Base-by-base conservation (phyloP, 2,113 vertebrate species). In the Ranitomeya imitator region DNA sequence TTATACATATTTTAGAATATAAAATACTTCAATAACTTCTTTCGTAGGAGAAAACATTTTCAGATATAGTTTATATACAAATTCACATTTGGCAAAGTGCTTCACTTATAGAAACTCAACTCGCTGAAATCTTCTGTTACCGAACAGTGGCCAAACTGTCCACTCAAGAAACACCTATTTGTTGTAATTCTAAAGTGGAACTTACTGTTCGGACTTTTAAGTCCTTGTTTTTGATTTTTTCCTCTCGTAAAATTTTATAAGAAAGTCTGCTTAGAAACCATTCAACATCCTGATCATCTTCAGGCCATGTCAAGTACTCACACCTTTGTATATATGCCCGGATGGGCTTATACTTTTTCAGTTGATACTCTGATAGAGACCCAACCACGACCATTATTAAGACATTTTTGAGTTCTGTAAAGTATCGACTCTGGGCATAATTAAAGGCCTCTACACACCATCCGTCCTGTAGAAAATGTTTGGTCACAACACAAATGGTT, bases 361-460 rank as follows among this genome's bases (percentile, higher is more conserved):
- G 91, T 60, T 96, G 96, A 92, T 96, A 97, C 0, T 92, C 95
- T 26, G 96, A 93, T 90, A 99, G 94, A 59, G 95, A 95, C 0
- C 96, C 98, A 0, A 97, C 96, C 45, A 98, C 94, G 60, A 99
- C 90, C 95, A 99, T 85, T 5, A 98, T 91, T 63, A 98, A 94
- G 52, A 94, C 54, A 0, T 96, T 92, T 0, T 83, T 94, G 37
- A 97, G 90, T 61, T 97, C 95, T 18, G 93, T 92, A 1, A 96
- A 91, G 88, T 96, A 96, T 86, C 95, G 93, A 71, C 94, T 93
- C 91, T 96, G 97, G n/a, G 97, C 95, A 0, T 96, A 91, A 86
- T 93, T 93, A 90, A 99, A 99, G 26, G 96, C 96, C 93, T 98
- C 97, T 18, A 99, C 91, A 80, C 97, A 99, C 97, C 98, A 99